These are phyloP conservation scores for Dryoscopus gambensis DNA, from an alignment of 2,113 vertebrate genomes.

Conservation along the genomic window DNA sequence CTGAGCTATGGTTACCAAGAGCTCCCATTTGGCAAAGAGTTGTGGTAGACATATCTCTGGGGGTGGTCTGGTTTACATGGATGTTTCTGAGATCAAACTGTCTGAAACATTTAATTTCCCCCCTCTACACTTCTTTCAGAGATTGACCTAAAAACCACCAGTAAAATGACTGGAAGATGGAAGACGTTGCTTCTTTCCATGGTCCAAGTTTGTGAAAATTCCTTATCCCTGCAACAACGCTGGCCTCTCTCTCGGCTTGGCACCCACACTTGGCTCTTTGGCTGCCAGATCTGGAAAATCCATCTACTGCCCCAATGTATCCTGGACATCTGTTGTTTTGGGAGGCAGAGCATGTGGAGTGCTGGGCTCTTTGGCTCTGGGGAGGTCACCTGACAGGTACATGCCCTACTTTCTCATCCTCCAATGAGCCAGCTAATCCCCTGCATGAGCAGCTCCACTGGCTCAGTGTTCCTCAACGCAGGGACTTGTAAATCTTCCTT, in stretches of 20 bases:
- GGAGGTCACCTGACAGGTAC: background rate
- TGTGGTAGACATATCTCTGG: background rate
- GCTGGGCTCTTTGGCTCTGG: background rate
- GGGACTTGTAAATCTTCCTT: background rate
- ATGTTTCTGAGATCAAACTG: background rate
- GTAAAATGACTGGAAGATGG: background rate
- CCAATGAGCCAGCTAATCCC: background rate
- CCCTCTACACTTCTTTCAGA: background rate
- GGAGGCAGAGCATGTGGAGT: background rate
- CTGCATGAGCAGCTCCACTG: background rate
- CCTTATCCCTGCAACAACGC: fast-evolving
- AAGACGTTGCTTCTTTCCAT: background rate
- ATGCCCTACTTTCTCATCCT: background rate
- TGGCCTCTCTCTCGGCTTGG: background rate
- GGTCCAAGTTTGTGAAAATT: background rate
- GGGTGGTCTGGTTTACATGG: background rate
- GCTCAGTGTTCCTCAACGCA: fast-evolving
- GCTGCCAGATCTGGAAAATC: background rate
- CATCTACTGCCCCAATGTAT: background rate
- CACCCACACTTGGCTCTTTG: fast-evolving
- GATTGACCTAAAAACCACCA: background rate
- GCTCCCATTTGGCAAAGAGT: background rate
- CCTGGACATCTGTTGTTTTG: background rate
- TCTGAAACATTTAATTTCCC: background rate
- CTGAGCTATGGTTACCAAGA: background rate